These are phyloP conservation scores for Epizoanthus stellaris DNA, from an alignment of 92 coral and sea anemone species.

Conservation along the genomic window DNA sequence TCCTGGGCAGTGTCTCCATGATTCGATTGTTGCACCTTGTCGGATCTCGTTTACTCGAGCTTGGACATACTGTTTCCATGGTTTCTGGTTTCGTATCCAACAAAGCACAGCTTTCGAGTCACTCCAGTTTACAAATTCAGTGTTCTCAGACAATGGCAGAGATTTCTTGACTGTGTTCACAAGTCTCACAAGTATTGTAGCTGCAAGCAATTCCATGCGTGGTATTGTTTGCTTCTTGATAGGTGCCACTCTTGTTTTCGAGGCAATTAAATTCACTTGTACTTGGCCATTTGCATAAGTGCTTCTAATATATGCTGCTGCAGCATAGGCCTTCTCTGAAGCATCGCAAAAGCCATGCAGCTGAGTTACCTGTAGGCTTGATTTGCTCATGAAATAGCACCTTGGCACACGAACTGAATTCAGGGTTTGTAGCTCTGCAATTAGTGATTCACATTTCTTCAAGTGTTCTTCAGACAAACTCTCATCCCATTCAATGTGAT, in stretches of 20 bases:
- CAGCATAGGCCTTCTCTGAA: slow-evolving; percentile 59
- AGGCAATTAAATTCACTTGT: slow-evolving; percentile 44
- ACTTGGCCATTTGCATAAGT: slow-evolving; percentile 39
- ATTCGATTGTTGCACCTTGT: slow-evolving; percentile 14
- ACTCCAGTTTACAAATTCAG: slow-evolving; percentile 35
- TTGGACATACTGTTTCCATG: slow-evolving; percentile 68
- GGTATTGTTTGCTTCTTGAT: slow-evolving; percentile 70
- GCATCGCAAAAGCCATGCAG: slow-evolving; percentile 68
- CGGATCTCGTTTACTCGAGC: slow-evolving; percentile 66
- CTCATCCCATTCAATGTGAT: slow-evolving; percentile 48
- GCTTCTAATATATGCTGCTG: slow-evolving; percentile 52
- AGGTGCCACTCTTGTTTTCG: slow-evolving; percentile 58
- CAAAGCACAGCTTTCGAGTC: slow-evolving; percentile 61
- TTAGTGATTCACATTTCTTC: slow-evolving; percentile 55
- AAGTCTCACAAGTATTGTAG: slow-evolving; percentile 57
- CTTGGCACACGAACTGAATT: slow-evolving; percentile 52
- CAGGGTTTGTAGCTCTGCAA: slow-evolving; percentile 46
- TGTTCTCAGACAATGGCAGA: background rate
- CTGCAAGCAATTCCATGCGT: slow-evolving; percentile 69
- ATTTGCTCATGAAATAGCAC: slow-evolving; percentile 41
- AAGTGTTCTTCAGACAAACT: slow-evolving; percentile 26
- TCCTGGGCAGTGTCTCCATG: slow-evolving; percentile 62
- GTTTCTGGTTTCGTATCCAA: slow-evolving; percentile 52
- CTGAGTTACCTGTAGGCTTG: slow-evolving; percentile 34
- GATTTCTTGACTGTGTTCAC: slow-evolving; percentile 38